These are phyloP conservation scores for Thomomys bottae DNA, from an alignment of 2,113 vertebrate species.

Conservation along the genomic window DNA sequence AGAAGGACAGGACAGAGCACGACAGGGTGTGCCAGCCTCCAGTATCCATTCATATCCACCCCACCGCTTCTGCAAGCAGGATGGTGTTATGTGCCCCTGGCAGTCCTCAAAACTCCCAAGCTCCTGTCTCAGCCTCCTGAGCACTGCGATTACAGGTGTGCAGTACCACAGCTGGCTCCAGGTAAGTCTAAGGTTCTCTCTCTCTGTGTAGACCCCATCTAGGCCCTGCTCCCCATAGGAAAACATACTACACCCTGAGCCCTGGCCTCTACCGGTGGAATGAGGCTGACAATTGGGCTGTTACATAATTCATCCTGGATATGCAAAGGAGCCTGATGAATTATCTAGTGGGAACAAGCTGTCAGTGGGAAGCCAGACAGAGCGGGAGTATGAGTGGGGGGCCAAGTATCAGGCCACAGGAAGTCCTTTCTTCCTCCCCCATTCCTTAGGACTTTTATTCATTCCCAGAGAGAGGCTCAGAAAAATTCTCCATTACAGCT, in stretches of 20 bases:
- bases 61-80: background rate
- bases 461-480: background rate
- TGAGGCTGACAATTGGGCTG: slow-evolving; percentile 36
- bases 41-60: too few species aligned
- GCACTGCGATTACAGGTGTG: background rate
- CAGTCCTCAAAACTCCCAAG: background rate
- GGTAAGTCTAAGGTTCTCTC: background rate
- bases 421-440: background rate
- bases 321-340: slow-evolving; percentile 53
- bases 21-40: fast-evolving
- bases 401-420: background rate
- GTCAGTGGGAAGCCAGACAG: background rate
- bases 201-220: background rate
- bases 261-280: background rate
- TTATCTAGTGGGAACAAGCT: background rate
- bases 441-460: background rate
- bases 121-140: background rate
- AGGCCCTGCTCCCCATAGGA: background rate
- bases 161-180: background rate
- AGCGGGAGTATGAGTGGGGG: background rate
- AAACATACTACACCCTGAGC: fast-evolving
- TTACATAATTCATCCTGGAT: slow-evolving; percentile 76
- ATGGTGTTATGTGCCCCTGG: background rate
- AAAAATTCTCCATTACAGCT: background rate
- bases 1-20: fast-evolving